Evolutionary conservation across 1,140 invertebrate species (phyloP).

Genomic region (Procambarus clarkii): DNA sequence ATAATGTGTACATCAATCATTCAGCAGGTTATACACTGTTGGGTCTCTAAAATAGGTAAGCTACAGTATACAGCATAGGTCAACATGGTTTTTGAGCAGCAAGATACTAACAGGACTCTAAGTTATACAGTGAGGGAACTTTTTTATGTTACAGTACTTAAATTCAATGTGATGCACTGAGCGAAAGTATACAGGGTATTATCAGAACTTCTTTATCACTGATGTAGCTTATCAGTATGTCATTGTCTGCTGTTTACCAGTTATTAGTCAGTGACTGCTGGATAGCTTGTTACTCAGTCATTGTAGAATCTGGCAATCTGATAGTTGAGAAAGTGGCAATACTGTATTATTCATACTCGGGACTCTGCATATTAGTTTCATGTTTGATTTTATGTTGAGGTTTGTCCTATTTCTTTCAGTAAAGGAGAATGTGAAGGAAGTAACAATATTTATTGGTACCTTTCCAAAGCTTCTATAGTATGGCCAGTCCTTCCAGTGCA

Average conservation of each 20-base stretch:
- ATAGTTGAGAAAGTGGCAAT: background rate
- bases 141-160: background rate
- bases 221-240: constrained; percentile 1
- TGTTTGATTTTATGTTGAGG: background rate
- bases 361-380: background rate
- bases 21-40: background rate
- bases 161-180: background rate
- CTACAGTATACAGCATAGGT: background rate
- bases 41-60: background rate
- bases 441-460: background rate
- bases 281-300: background rate
- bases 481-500: too few species aligned
- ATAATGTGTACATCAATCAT: too few species aligned
- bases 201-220: background rate
- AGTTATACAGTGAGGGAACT: background rate
- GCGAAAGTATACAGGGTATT: background rate
- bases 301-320: background rate
- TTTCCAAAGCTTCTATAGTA: too few species aligned
- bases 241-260: background rate
- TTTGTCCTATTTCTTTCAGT: background rate
- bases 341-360: background rate
- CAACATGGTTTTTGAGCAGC: background rate
- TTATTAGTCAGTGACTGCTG: background rate
- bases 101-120: too few species aligned
- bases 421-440: background rate